phyloP scores from a whole-genome alignment of 37 sponge, comb jelly and placozoan species.

The Mnemiopsis leidyi region DNA sequence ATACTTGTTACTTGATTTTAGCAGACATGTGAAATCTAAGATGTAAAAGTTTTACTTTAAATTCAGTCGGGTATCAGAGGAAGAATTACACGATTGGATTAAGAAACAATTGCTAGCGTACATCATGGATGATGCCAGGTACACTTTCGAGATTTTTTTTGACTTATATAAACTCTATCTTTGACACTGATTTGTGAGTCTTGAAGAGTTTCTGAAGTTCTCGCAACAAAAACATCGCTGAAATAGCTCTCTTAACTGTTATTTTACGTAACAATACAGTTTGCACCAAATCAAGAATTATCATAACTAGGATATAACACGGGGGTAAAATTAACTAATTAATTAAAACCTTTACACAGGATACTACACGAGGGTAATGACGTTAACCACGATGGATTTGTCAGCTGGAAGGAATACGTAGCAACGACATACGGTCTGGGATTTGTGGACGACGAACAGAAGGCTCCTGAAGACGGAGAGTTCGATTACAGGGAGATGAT shows the following conservation, averaged over 20 bases:
- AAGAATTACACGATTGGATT: slow-evolving; percentile 31
- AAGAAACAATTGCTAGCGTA: slow-evolving; percentile 22
- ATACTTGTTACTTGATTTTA: no score
- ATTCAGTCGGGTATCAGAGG: background rate
- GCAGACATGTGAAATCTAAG: no score
- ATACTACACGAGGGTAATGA: slow-evolving; percentile 41
- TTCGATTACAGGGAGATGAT: slow-evolving; percentile 45
- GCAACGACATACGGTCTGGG: slow-evolving; percentile 16
- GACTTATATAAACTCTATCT: no score
- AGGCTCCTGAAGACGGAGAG: background rate
- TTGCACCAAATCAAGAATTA: no score
- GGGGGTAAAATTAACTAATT: no score
- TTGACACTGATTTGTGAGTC: no score
- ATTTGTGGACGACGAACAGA: slow-evolving; percentile 31
- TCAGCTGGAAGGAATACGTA: slow-evolving; percentile 48
- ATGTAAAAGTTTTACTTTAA: background rate
- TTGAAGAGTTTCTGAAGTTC: no score
- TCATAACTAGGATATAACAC: no score
- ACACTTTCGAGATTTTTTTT: no score
- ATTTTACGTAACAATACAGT: no score
- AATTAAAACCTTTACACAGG: background rate
- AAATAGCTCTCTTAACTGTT: no score
- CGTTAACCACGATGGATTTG: slow-evolving; percentile 20
- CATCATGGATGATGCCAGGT: slow-evolving; percentile 32
- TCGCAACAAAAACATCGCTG: no score